phyloP scores from a whole-genome alignment of 30 jellyfish, hydroid and myxozoan genomes.

The Hydra vulgaris region DNA sequence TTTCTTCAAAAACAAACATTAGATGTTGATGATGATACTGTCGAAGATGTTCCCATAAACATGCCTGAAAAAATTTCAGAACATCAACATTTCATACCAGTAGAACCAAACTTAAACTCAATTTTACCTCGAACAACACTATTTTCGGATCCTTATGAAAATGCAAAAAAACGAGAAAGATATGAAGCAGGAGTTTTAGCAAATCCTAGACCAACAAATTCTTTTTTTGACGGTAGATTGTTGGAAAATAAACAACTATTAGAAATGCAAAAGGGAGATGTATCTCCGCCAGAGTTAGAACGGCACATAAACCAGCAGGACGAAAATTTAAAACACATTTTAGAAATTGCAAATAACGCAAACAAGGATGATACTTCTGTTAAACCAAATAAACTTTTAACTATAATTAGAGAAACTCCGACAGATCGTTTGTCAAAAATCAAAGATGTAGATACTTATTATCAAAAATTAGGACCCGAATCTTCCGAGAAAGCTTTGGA shows the following conservation, averaged over 20 bases:
- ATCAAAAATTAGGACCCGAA: conserved; percentile 8
- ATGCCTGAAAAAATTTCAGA: not conserved
- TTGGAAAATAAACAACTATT: not conserved
- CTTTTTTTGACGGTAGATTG: not conserved
- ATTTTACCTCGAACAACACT: not conserved
- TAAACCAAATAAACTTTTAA: not conserved
- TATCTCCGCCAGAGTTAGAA: not conserved
- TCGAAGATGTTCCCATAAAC: not conserved
- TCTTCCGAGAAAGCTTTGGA: not conserved
- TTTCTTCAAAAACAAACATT: not conserved
- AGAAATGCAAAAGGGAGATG: conserved; percentile 24
- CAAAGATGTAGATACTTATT: not conserved
- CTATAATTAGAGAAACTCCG: not conserved
- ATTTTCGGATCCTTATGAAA: conserved; percentile 4
- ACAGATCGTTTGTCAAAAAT: not conserved
- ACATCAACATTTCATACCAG: not conserved
- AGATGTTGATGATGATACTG: not conserved
- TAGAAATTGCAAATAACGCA: not conserved
- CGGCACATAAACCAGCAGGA: not conserved
- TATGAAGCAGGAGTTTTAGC: conserved; percentile 12
- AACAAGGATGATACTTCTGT: not conserved
- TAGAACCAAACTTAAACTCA: not conserved
- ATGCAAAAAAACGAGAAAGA: conserved; percentile 26
- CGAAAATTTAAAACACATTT: not conserved
- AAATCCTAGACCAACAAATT: conserved; percentile 18